Percentiles rank a stretch among this genome's conserved stretches.
phyloP scores from a whole-genome alignment of 2,113 vertebrate genomes.

The Ahaetulla prasina region DNA sequence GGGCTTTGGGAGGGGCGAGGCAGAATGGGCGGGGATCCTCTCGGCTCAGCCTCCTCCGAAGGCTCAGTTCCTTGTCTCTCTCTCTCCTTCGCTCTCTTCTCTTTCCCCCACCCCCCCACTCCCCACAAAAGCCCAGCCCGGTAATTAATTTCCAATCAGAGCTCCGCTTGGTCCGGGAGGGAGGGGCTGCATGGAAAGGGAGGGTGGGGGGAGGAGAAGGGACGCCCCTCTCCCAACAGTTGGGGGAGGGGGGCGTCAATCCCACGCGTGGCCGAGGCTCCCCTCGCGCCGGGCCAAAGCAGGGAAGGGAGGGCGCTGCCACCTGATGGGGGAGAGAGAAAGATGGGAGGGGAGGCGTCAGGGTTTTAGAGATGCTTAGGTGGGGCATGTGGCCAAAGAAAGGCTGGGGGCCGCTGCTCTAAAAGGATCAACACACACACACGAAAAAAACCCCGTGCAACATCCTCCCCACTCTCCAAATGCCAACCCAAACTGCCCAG shows the following conservation, averaged over 20 bases:
- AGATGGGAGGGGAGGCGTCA: background rate
- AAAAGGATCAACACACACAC: background rate
- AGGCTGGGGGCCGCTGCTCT: too few species aligned
- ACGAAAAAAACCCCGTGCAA: background rate
- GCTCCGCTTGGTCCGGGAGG: too few species aligned
- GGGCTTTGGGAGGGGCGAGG: background rate
- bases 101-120: rapidly evolving
- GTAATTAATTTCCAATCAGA: background rate
- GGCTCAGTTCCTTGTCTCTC: background rate
- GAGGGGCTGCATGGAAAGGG: background rate
- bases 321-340: background rate
- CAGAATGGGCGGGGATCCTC: rapidly evolving
- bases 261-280: background rate
- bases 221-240: background rate
- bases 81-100: background rate
- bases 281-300: background rate
- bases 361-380: too few species aligned
- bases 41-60: background rate
- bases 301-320: background rate
- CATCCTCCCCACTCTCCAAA: too few species aligned
- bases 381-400: too few species aligned
- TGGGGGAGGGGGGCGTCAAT: background rate
- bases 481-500: background rate
- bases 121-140: background rate
- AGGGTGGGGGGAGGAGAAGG: background rate